Evolutionary conservation across 2,888 invertebrate species (phyloP).

Genomic region (Nomada lathburiana): DNA sequence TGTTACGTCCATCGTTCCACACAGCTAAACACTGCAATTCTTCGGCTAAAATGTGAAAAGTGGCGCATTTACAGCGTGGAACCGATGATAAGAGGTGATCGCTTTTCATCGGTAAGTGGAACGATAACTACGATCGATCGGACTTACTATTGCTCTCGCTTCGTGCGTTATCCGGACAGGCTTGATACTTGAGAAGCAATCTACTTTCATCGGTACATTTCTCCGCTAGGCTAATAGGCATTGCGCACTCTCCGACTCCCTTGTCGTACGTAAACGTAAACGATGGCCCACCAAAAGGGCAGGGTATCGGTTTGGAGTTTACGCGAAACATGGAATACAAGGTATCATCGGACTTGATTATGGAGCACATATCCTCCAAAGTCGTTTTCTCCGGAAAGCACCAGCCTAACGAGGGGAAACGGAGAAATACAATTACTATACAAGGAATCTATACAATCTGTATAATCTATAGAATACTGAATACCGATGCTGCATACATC

Average conservation of each 20-base stretch:
- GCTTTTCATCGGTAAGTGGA: not conserved
- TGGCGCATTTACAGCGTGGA: too few species aligned
- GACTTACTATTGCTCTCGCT: slow-evolving; percentile 91
- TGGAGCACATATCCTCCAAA: slow-evolving; percentile 88
- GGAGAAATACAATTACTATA: slow-evolving; percentile 54
- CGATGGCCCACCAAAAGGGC: slow-evolving; percentile 93
- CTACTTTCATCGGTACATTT: slow-evolving; percentile 94
- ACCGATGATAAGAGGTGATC: too few species aligned
- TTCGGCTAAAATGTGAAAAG: slow-evolving; percentile 86
- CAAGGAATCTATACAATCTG: too few species aligned
- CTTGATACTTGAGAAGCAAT: slow-evolving; percentile 92
- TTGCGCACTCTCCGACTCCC: slow-evolving; percentile 90
- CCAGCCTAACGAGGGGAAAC: slow-evolving; percentile 84
- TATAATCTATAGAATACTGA: too few species aligned
- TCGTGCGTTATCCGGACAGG: slow-evolving; percentile 91
- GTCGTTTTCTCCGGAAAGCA: slow-evolving; percentile 86
- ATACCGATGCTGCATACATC: slow-evolving; percentile 36
- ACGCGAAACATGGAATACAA: slow-evolving; percentile 91
- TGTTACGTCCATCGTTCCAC: slow-evolving; percentile 93
- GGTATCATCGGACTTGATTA: slow-evolving; percentile 90
- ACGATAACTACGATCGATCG: too few species aligned
- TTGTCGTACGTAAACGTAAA: slow-evolving; percentile 92
- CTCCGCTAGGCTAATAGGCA: slow-evolving; percentile 92
- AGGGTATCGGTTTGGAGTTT: slow-evolving; percentile 89
- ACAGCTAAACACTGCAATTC: slow-evolving; percentile 92